Base-by-base conservation (phyloP, 2,113 vertebrate species). In the Fulmarus glacialis region DNA sequence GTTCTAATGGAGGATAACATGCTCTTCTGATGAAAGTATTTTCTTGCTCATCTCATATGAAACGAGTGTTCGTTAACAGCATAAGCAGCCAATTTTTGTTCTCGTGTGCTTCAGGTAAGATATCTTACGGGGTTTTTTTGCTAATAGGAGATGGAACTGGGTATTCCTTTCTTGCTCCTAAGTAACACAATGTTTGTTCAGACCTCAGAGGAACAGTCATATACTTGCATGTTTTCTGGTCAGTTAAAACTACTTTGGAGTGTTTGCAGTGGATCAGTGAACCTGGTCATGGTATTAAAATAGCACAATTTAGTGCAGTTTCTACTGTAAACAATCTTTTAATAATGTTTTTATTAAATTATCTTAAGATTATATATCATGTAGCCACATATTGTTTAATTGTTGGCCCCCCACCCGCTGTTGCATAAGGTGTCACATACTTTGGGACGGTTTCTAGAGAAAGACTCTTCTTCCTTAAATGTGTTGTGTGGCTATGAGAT, bases 71-170 rank as follows among this genome's bases (percentile, higher is more conserved):
- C 30, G 15, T 63, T 71, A 64, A 43, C 38, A 71, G 24, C 1
- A 0, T 70, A 81, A 70, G 52, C 23, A 72, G 43, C 3, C 55
- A 86, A 9, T 8, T 82, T 84, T 40, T 55, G 8, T 89, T 91
- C 38, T 75, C 11, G 0, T 36, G 29, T 34, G 23, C 27, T 52
- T 79, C 70, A 85, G 60, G 60, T 79, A 79, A 89, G 71, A 4
- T 42, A 34, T 53, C 15, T 68, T 60, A 19, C 0, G 3, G 0
- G 11, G 12, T 6, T 26, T 40, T 26, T 82, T 74, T 70, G 8
- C 26, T 82, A 34, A 5, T 30, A 42, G 16, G 48, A 66, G 13
- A 22, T 36, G 5, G 38, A 47, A 59, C 42, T 55, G n/a, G n/a
- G 7, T 22, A n/a, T 71, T 73, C 4, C 19, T 67, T 92, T 81